These are phyloP conservation scores for Littorina saxatilis DNA, from an alignment of 1,140 invertebrate species.

Conservation along the genomic window DNA sequence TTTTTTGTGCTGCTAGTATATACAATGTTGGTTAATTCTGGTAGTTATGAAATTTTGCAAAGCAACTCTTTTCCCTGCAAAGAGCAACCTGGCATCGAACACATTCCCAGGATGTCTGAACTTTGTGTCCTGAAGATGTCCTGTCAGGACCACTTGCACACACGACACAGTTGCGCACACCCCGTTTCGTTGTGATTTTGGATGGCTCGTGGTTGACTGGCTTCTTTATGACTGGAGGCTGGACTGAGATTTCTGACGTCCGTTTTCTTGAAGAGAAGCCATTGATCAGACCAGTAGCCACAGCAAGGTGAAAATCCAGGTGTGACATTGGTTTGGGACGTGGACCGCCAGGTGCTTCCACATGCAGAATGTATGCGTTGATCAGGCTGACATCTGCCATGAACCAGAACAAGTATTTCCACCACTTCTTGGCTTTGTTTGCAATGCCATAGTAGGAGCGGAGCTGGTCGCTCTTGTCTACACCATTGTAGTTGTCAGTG, in stretches of 20 bases:
- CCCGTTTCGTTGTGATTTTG: slow-evolving; percentile 9
- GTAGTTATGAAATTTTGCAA: background rate
- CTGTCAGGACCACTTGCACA: background rate
- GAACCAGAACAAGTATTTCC: slow-evolving; percentile 14
- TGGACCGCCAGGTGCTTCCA: background rate
- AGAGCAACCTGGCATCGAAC: background rate
- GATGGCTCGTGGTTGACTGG: background rate
- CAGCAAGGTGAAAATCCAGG: background rate
- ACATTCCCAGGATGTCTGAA: slow-evolving; percentile 8
- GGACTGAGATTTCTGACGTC: background rate
- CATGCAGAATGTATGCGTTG: slow-evolving; percentile 5
- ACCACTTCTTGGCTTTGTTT: background rate
- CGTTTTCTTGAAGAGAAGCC: background rate
- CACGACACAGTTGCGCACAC: background rate
- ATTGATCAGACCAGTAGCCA: background rate
- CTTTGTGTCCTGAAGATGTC: background rate
- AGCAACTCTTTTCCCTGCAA: background rate
- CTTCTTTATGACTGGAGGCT: background rate
- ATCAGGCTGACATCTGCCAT: background rate
- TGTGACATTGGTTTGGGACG: background rate
- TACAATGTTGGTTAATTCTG: background rate
- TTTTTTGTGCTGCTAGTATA: background rate
- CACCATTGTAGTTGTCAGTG: background rate
- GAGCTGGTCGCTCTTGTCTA: slow-evolving; percentile 1
- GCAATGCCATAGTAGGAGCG: background rate